Conservation (phyloP, 2,888 invertebrate genomes). For the Morpho deidamia region DNA sequence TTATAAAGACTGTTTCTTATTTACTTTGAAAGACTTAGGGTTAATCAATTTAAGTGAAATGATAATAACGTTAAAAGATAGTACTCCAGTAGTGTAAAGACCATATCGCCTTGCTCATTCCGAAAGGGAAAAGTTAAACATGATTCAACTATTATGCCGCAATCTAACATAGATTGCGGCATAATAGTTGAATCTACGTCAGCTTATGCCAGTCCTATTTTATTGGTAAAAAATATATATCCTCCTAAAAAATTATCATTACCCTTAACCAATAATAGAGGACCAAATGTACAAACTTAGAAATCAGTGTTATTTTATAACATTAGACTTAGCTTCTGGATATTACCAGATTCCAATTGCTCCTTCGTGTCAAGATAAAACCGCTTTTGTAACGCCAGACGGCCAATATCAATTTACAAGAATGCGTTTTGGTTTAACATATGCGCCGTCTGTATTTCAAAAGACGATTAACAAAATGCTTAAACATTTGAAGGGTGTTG, state of each 20-base stretch:
- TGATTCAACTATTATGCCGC: conserved; percentile 27
- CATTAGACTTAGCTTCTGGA: conserved; percentile 13
- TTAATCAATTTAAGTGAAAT: conserved; percentile 21
- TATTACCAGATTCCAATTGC: conserved; percentile 27
- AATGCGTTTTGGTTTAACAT: conserved; percentile 46
- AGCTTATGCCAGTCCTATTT: conserved; percentile 29
- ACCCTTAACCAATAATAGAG: conserved; percentile 21
- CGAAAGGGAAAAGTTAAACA: conserved; percentile 19
- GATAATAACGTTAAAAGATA: conserved; percentile 20
- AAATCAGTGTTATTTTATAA: conserved; percentile 16
- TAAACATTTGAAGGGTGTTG: conserved; percentile 15
- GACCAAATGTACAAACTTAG: conserved; percentile 16
- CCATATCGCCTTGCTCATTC: conserved; percentile 23
- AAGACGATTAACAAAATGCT: conserved; percentile 34
- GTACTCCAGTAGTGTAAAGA: conserved; percentile 22
- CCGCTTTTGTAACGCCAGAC: conserved; percentile 43
- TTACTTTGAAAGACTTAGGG: conserved; percentile 18
- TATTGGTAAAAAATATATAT: conserved; percentile 28
- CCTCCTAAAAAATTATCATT: conserved; percentile 25
- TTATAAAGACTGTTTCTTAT: conserved; percentile 21
- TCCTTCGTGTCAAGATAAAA: conserved; percentile 34
- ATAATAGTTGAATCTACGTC: conserved; percentile 25
- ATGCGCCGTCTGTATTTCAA: conserved; percentile 45
- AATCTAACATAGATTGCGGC: conserved; percentile 14
- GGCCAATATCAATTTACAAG: conserved; percentile 41